Evolutionary conservation across 2,888 invertebrate genomes (phyloP), one percentile per base, ranked within the genome.

Genomic region (Lasioglossum villosulum): DNA sequence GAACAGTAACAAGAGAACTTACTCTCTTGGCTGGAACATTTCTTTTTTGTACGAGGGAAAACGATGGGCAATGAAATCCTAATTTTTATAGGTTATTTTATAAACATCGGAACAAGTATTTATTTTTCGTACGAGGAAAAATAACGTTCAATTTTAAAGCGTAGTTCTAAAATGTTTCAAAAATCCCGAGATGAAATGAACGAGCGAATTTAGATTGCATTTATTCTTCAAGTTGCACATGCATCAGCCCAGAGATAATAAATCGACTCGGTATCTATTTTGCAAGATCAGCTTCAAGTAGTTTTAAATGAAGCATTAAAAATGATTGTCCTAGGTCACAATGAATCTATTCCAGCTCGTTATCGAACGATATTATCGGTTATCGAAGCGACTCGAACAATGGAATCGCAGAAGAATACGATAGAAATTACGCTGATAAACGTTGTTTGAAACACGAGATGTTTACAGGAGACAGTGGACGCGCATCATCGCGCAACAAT

Each of bases 381-480:
- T 23, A 12, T 37, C 37, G 37, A 68, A 19, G 34, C 34, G 34
- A 66, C 4, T 4, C 19, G 23, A 39, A 68, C 23, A 68, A 68
- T 68, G 68, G 68, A 34, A 16, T 66, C 19, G 34, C 30, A 16
- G 30, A 34, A 34, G 66, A 66, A 66, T 66, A 39, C 74, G 70
- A 30, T 37, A 83, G 45, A 63, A 81, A 83, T 73, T 42, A 39
- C 71, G 42, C 34, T 42, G 48, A 72, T 71, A 75, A 83, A 80
- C 30, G 80, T 34, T 5, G 56, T n/a, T 48, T 16, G 12, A 66
- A 63, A 48, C 56, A n/a, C n/a, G 59, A 56, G 27, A 75, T 70
- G 70, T 76, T 68, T 27, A 34, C 27, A 68, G 30, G 48, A 48
- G 48, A 56, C 34, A 56, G 30, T 5, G 30, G 16, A 23, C 5